Percentiles rank a stretch among this genome's conserved stretches.
Evolutionary conservation across 2,888 invertebrate genomes (phyloP).

Genomic region (Nebria brevicollis): DNA sequence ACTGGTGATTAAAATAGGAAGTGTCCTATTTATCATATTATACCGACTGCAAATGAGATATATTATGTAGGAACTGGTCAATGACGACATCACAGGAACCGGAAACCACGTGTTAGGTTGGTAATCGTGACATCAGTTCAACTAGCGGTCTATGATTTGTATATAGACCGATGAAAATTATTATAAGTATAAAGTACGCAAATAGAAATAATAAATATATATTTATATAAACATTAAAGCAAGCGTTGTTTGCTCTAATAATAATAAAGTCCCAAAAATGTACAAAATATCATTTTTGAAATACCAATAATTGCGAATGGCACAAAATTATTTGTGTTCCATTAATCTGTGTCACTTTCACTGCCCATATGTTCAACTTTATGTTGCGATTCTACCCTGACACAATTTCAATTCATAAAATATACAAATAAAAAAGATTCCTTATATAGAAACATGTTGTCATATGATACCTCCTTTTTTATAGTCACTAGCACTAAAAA

Average conservation of each 20-base stretch:
- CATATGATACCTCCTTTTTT: not conserved
- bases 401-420: constrained; percentile 15
- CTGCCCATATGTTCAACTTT: constrained; percentile 20
- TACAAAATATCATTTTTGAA: not conserved
- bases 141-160: not conserved
- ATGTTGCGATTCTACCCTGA: constrained; percentile 15
- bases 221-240: no score
- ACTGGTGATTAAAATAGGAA: not conserved
- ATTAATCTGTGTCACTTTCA: constrained; percentile 18
- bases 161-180: not conserved
- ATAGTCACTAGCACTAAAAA: not conserved
- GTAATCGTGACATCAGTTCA: constrained; percentile 16
- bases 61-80: constrained; percentile 9
- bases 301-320: not conserved
- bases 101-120: constrained; percentile 16
- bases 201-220: no score
- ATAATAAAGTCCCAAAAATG: not conserved
- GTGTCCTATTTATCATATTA: constrained; percentile 1
- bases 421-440: constrained; percentile 16
- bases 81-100: constrained; percentile 20
- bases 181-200: no score
- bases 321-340: not conserved
- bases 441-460: constrained; percentile 15
- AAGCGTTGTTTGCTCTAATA: no score
- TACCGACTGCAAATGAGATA: not conserved